Percentiles rank a stretch among this genome's conserved stretches.
Conservation (phyloP, 2,888 invertebrate species). For the Hemicrepidius hirtus region DNA sequence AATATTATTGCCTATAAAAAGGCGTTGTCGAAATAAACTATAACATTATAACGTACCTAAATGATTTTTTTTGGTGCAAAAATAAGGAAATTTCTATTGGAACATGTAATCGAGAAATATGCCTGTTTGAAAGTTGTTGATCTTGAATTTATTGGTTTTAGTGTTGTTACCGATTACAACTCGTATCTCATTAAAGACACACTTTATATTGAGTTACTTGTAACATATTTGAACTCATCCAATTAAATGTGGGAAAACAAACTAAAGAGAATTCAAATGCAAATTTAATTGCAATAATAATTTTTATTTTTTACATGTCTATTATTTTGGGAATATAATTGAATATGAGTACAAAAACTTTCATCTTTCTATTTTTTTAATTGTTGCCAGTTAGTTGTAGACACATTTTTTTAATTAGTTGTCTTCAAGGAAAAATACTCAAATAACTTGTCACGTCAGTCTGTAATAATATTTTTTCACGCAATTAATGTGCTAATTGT, state of each 20-base stretch:
- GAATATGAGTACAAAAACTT: background rate
- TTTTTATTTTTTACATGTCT: background rate
- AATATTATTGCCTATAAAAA: no score
- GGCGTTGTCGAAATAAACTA: no score
- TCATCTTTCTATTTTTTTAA: conserved; percentile 4
- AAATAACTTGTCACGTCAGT: no score
- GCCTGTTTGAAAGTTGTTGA: conserved; percentile 20
- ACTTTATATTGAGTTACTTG: background rate
- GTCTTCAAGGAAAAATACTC: no score
- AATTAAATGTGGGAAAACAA: conserved; percentile 1
- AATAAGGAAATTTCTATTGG: conserved; percentile 1
- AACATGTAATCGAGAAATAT: conserved; percentile 1
- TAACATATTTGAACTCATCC: background rate
- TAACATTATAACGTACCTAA: no score
- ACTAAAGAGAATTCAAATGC: background rate
- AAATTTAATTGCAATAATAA: background rate
- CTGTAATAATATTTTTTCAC: background rate
- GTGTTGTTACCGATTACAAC: background rate
- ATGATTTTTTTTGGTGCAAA: background rate
- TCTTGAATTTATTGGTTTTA: conserved; percentile 30
- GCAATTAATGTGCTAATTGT: background rate
- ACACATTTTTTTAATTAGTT: no score
- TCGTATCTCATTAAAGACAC: background rate
- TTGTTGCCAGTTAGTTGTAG: background rate
- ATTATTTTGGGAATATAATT: no score